phyloP scores from a whole-genome alignment of 2,888 invertebrate species.

The Silvanus unidentatus region DNA sequence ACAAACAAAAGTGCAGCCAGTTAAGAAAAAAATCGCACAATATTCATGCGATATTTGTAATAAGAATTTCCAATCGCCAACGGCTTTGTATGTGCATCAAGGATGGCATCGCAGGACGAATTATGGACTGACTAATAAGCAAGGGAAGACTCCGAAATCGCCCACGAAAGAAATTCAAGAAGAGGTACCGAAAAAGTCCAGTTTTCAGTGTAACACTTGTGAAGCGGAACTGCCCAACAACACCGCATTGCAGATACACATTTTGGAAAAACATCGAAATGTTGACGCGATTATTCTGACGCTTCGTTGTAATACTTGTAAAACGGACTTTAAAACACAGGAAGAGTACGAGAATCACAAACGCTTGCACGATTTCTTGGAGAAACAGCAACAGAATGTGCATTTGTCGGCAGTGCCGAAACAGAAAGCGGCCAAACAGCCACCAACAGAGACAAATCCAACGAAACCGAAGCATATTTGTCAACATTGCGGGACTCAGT shows the following conservation, averaged over 20 bases:
- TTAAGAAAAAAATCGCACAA: conserved; percentile 15
- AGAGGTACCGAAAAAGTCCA: conserved; percentile 19
- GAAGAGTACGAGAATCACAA: conserved; percentile 56
- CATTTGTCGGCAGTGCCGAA: neutral
- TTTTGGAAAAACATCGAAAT: conserved; percentile 40
- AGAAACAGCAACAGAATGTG: conserved; percentile 30
- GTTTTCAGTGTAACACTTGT: conserved; percentile 35
- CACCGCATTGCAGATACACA: conserved; percentile 41
- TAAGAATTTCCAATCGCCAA: conserved; percentile 54
- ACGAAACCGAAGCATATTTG: conserved; percentile 45
- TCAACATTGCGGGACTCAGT: conserved; percentile 57
- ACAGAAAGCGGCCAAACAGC: conserved; percentile 2
- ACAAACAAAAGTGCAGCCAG: conserved; percentile 19
- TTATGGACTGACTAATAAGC: conserved; percentile 41
- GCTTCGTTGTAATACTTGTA: conserved; percentile 53
- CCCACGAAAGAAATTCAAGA: conserved; percentile 10
- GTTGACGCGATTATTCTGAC: conserved; percentile 35
- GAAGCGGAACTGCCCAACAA: conserved; percentile 34
- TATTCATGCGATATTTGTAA: conserved; percentile 60
- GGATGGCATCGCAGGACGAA: conserved; percentile 56
- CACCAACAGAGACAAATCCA: conserved; percentile 3
- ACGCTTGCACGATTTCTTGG: conserved; percentile 48
- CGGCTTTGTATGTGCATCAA: conserved; percentile 57
- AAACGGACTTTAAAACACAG: conserved; percentile 55
- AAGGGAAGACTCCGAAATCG: conserved; percentile 44